Conservation (phyloP, 2,113 vertebrate genomes). For the Prochilodus magdalenae region DNA sequence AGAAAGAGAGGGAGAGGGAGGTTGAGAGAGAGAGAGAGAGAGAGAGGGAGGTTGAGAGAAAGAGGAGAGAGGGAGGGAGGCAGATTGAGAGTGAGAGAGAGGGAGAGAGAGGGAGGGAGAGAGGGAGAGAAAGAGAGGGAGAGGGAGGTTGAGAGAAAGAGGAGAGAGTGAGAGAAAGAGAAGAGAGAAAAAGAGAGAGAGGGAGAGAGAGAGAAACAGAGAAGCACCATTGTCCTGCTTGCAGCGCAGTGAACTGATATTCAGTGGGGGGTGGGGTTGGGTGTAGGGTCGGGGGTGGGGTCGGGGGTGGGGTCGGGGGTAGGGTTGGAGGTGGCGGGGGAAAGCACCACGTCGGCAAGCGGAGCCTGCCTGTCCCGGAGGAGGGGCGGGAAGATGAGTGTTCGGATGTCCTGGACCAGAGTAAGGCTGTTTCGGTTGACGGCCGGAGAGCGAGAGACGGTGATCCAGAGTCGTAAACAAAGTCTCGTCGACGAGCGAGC, state of each 20-base stretch:
- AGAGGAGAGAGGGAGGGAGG: slow-evolving; percentile 6
- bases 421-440: slow-evolving; percentile 75
- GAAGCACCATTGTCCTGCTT: slow-evolving; percentile 55
- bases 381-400: not conserved
- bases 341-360: slow-evolving; percentile 41
- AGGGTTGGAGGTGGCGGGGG: not conserved
- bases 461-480: slow-evolving; percentile 75
- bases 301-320: too few relatives aligned
- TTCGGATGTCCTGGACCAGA: slow-evolving; percentile 50
- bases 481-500: slow-evolving; percentile 71
- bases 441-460: slow-evolving; percentile 62
- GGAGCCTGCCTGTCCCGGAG: not conserved
- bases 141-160: not conserved
- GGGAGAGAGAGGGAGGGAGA: not conserved
- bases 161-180: too few relatives aligned
- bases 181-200: not conserved
- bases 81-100: not conserved
- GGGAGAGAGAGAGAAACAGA: not conserved
- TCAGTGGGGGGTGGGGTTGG: too few relatives aligned
- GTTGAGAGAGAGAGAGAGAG: not conserved
- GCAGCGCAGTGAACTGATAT: slow-evolving; percentile 16
- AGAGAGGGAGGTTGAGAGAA: slow-evolving; percentile 25
- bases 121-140: slow-evolving; percentile 31
- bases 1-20: slow-evolving; percentile 12
- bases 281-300: too few relatives aligned